A percentile compares a stretch with the other conserved stretches of the same genome.
Evolutionary conservation across 2,113 vertebrate species (phyloP).

Genomic region (Asarcornis scutulata): DNA sequence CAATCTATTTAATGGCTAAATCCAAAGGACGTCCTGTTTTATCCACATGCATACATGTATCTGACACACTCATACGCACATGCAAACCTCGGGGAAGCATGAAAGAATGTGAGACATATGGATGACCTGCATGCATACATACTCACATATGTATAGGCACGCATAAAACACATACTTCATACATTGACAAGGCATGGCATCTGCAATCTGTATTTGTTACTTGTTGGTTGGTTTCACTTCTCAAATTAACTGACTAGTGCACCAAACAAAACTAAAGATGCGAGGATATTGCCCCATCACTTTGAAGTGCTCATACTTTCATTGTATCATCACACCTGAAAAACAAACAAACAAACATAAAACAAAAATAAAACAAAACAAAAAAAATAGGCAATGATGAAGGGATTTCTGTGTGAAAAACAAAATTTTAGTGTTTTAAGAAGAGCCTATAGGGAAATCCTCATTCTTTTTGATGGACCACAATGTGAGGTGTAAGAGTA

Average conservation of each 20-base stretch:
- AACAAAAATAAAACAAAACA: too few relatives aligned
- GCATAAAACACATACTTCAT: background rate
- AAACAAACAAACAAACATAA: too few relatives aligned
- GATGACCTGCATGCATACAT: background rate
- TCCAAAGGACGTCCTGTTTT: background rate
- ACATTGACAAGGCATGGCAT: rapidly evolving
- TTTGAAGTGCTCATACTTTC: background rate
- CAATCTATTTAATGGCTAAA: background rate
- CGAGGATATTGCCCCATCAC: background rate
- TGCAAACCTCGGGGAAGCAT: rapidly evolving
- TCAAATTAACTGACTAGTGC: background rate
- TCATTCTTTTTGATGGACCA: background rate
- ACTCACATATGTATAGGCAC: background rate
- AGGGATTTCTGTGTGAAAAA: background rate
- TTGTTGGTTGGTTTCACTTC: background rate
- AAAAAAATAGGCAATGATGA: background rate
- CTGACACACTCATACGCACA: rapidly evolving
- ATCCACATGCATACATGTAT: rapidly evolving
- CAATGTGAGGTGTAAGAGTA: background rate
- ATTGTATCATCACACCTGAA: background rate
- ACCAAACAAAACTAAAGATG: background rate
- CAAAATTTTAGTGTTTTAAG: background rate
- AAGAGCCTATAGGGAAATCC: background rate
- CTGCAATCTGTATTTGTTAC: rapidly evolving
- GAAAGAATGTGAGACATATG: background rate